Percentiles rank a stretch among this genome's conserved stretches.
Evolutionary conservation across 2,888 invertebrate species (phyloP).

Genomic region (Leuctra nigra): DNA sequence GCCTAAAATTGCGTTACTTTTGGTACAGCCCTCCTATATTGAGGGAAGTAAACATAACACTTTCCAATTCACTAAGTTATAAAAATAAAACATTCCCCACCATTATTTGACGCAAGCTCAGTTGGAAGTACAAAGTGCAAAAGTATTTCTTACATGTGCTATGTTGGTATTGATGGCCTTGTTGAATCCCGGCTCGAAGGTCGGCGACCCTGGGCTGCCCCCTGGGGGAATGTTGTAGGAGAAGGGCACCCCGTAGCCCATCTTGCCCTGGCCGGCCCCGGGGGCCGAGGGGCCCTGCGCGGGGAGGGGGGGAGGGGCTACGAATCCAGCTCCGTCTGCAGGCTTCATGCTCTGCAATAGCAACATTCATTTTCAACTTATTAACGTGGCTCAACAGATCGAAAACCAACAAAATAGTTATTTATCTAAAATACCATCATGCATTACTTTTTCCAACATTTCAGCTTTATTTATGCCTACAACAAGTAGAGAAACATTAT

Average conservation of each 20-base stretch:
- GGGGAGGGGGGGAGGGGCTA: constrained; percentile 32
- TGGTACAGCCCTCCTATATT: too few relatives aligned
- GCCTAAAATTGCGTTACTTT: too few relatives aligned
- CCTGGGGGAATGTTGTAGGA: constrained; percentile 63
- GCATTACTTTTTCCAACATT: too few relatives aligned
- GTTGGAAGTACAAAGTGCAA: not conserved
- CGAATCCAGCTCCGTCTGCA: constrained; percentile 28
- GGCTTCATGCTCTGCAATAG: constrained; percentile 21
- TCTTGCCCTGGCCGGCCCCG: constrained; percentile 29
- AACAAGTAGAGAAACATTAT: too few relatives aligned
- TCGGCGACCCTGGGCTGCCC: constrained; percentile 32
- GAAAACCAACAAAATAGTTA: too few relatives aligned
- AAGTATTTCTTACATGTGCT: constrained; percentile 19
- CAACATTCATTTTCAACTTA: too few relatives aligned
- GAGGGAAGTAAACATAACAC: too few relatives aligned
- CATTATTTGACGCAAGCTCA: not conserved
- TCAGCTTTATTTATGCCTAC: too few relatives aligned
- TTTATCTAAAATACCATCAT: too few relatives aligned
- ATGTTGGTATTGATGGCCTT: constrained; percentile 27
- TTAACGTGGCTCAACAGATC: too few relatives aligned
- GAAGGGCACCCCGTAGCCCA: constrained; percentile 37
- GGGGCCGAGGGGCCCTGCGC: constrained; percentile 40
- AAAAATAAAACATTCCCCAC: too few relatives aligned
- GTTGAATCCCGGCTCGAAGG: not conserved
- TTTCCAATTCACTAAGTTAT: too few relatives aligned